Evolutionary conservation across 2,113 vertebrate genomes (phyloP).

Genomic region (Anthoscopus minutus): DNA sequence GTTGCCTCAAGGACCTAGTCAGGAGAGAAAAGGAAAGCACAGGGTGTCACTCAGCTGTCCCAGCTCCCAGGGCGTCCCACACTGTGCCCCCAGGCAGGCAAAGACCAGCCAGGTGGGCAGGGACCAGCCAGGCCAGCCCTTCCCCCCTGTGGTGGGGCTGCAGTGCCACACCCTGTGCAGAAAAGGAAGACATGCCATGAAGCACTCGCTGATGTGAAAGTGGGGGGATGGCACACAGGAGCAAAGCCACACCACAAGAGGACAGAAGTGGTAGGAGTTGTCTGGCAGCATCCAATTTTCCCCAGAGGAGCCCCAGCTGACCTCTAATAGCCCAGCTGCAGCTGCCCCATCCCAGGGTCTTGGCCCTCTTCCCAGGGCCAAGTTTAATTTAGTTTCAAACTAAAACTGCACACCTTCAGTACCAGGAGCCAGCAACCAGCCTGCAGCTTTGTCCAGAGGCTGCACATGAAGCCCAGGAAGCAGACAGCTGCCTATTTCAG

Average conservation of each 20-base stretch:
- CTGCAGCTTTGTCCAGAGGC: not conserved
- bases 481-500: not conserved
- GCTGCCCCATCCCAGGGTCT: not conserved
- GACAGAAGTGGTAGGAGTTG: not conserved
- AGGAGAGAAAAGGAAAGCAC: not conserved
- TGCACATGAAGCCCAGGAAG: not conserved
- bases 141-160: not conserved
- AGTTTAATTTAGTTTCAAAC: not conserved
- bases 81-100: not conserved
- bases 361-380: not conserved
- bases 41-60: not conserved
- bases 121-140: not conserved
- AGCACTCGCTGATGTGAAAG: not conserved
- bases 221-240: not conserved
- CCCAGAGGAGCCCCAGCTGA: not conserved
- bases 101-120: not conserved
- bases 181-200: not conserved
- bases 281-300: not conserved
- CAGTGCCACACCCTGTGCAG: not conserved
- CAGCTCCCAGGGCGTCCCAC: too few species aligned
- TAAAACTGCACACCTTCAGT: not conserved
- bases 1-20: slow-evolving; percentile 93
- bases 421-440: not conserved
- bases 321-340: not conserved
- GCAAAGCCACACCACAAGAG: not conserved